Conservation (phyloP, 2,797 vertebrate genomes). For the Pangasius macronema region DNA sequence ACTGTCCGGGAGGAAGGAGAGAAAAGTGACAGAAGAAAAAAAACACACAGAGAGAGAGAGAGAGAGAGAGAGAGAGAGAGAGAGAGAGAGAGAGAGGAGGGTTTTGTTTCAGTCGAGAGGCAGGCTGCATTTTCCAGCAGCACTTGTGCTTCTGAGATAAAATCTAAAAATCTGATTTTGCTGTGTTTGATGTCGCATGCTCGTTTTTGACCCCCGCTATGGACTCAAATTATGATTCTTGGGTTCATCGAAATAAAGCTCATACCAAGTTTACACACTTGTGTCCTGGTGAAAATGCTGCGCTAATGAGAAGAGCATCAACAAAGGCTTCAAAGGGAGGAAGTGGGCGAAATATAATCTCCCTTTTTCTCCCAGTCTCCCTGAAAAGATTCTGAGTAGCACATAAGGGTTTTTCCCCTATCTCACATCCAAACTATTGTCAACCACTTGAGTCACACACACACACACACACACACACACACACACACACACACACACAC, state of each 20-base stretch:
- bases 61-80: too few relatives aligned
- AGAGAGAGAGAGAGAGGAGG: background rate
- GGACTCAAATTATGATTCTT: background rate
- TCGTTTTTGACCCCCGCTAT: background rate
- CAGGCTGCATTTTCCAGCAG: background rate
- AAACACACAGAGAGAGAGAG: background rate
- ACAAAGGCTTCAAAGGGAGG: background rate
- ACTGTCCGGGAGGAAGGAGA: background rate
- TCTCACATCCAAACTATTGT: background rate
- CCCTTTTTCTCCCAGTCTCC: background rate
- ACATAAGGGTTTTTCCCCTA: background rate
- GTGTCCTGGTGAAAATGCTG: background rate
- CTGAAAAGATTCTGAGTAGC: background rate
- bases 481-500: background rate
- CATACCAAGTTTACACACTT: background rate
- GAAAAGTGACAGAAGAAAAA: background rate
- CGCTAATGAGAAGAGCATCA: background rate
- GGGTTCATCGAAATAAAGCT: too few relatives aligned
- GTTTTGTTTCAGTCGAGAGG: background rate
- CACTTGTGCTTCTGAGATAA: background rate
- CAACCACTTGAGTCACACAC: background rate
- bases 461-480: slow-evolving; percentile 8
- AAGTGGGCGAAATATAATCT: background rate
- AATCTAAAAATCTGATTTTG: background rate
- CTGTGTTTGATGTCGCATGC: background rate